Conservation (phyloP, 2,113 vertebrate species). For the Mormoops blainvillei region DNA sequence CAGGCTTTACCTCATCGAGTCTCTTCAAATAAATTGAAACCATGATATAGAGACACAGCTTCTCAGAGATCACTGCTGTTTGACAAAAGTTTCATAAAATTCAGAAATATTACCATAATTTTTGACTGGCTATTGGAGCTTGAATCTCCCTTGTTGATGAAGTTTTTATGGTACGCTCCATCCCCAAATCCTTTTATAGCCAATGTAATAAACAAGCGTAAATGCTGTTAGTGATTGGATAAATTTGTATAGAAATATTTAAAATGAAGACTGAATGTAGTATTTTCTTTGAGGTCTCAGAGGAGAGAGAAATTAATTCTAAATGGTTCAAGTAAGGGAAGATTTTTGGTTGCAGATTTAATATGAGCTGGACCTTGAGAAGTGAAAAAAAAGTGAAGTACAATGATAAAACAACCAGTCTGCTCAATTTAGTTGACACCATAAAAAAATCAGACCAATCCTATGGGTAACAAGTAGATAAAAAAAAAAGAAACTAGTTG, state of each 20-base stretch:
- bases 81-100: neutral
- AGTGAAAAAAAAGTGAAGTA: neutral
- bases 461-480: neutral
- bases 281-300: neutral
- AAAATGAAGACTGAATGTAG: neutral
- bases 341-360: neutral
- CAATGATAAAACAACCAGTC: neutral
- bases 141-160: neutral
- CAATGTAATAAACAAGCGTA: neutral
- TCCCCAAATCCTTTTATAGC: neutral
- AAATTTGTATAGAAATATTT: neutral
- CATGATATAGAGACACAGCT: neutral
- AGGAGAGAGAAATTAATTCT: neutral
- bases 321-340: neutral
- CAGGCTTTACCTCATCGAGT: neutral
- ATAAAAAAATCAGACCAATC: neutral
- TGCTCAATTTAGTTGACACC: neutral
- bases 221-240: neutral
- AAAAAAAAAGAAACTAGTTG: neutral
- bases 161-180: neutral
- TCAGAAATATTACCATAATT: neutral
- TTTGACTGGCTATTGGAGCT: neutral
- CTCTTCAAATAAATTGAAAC: constrained; percentile 5
- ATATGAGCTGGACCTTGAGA: neutral
- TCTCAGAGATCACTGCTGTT: neutral